These are phyloP conservation scores for Thymallus thymallus DNA, from an alignment of 2,113 vertebrate genomes.

Conservation along the genomic window DNA sequence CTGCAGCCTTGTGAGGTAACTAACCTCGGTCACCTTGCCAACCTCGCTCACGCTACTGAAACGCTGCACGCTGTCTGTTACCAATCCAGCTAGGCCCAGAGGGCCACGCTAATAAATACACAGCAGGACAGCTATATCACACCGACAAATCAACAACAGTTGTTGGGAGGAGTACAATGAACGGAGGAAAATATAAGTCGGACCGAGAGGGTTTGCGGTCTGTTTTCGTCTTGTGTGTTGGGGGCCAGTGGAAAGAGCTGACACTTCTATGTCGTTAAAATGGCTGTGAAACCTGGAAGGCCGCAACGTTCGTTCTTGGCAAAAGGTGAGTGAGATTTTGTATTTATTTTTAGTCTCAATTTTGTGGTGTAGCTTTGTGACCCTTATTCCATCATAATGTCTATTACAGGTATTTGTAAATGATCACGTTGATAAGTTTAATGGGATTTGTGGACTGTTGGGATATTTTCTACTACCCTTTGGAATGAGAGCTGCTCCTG, in stretches of 20 bases:
- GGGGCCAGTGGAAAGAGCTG: conserved; percentile 8
- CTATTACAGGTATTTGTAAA: not conserved
- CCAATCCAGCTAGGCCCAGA: not conserved
- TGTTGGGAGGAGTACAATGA: conserved; percentile 10
- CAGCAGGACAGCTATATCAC: conserved; percentile 10
- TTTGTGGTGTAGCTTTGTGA: not conserved
- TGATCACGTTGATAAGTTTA: too few relatives aligned
- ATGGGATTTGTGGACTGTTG: too few relatives aligned
- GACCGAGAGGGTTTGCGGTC: not conserved
- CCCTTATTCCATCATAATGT: not conserved
- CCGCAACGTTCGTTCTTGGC: not conserved
- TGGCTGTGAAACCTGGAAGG: not conserved
- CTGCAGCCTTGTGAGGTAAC: not conserved
- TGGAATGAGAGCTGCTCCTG: too few relatives aligned
- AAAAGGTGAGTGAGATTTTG: not conserved
- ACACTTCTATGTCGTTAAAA: conserved; percentile 7
- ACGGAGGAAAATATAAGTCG: not conserved
- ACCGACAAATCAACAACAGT: conserved; percentile 10
- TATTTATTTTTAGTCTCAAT: not conserved
- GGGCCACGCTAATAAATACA: not conserved
- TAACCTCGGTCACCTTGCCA: not conserved
- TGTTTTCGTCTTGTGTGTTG: not conserved
- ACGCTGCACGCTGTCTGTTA: not conserved
- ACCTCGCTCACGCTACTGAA: too few relatives aligned
- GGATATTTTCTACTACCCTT: too few relatives aligned